Evolutionary conservation across 2,113 vertebrate species (phyloP), one percentile per base, ranked within the genome.

Genomic region (Zingel zingel): DNA sequence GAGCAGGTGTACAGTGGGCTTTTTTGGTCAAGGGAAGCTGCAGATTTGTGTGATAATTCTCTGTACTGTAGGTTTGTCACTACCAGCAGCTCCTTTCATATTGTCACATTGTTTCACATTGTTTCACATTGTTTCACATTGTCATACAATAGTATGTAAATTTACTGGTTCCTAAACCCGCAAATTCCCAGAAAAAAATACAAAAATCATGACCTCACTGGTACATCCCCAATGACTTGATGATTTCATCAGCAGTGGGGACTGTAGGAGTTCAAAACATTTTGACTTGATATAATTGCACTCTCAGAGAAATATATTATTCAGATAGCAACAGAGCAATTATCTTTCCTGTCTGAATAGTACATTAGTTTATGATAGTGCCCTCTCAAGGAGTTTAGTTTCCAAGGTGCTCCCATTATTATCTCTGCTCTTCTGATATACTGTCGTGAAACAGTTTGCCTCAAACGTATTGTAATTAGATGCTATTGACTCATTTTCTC

Each of bases 381-480:
- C 54, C 27, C 39, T 71, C 50, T 78, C 25, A 39, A 51, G 11
- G 68, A 51, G 64, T 70, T 69, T 64, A 19, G 25, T 78, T 74
- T 82, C 54, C 27, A 3, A 48, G 11, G 0, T 53, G 13, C 15
- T 83, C 45, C 23, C 6, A 23, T 80, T 66, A 53, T 64, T 14
- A 25, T 66, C 21, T 47, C 33, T 77, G 30, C 23, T 68, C 57
- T 15, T 74, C 39, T 83, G 48, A 78, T 67, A 12, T 21, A 36
- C 45, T 18, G 8, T 51, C 43, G 53, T 57, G 53, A 79, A 74
- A 67, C 67, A 1, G 12, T 84, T 71, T 71, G 16, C 25, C 78
- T 72, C 6, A 83, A 88, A 79, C 77, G 0, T 48, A n/a, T 43
- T 86, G 93, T 85, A 87, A 91, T 89, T 11, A 81, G 81, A 94